phyloP scores from a whole-genome alignment of 2,113 vertebrate species.

The Sinosuthora webbiana region DNA sequence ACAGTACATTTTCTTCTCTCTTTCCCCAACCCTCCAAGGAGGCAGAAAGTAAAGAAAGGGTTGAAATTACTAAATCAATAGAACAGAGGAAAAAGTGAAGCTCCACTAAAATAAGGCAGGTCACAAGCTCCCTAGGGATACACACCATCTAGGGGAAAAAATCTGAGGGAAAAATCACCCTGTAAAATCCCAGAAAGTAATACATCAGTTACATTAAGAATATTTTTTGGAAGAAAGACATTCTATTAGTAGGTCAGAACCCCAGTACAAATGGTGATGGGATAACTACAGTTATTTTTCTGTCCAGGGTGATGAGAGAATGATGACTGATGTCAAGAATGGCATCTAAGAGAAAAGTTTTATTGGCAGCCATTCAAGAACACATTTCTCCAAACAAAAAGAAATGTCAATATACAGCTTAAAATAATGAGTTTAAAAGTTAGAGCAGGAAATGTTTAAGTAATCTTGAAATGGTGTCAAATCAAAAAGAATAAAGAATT shows the following conservation, averaged over 20 bases:
- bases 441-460: background rate
- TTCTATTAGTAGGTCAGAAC: background rate
- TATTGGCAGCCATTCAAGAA: slow-evolving; percentile 38
- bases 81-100: background rate
- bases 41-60: background rate
- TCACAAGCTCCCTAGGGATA: background rate
- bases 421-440: slow-evolving; percentile 11
- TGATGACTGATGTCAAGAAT: slow-evolving; percentile 1
- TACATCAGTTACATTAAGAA: background rate
- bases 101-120: background rate
- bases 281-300: slow-evolving; percentile 52
- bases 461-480: background rate
- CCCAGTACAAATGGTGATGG: background rate
- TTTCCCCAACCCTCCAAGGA: background rate
- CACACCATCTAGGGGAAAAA: background rate
- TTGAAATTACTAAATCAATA: background rate
- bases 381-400: background rate
- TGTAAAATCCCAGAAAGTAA: background rate
- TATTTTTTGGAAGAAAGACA: background rate
- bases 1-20: background rate
- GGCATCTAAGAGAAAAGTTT: background rate
- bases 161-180: background rate
- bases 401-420: background rate
- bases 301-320: background rate
- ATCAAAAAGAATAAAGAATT: background rate